phyloP scores from a whole-genome alignment of 1,140 invertebrate species.

The Phymorhynchus buccinoides region DNA sequence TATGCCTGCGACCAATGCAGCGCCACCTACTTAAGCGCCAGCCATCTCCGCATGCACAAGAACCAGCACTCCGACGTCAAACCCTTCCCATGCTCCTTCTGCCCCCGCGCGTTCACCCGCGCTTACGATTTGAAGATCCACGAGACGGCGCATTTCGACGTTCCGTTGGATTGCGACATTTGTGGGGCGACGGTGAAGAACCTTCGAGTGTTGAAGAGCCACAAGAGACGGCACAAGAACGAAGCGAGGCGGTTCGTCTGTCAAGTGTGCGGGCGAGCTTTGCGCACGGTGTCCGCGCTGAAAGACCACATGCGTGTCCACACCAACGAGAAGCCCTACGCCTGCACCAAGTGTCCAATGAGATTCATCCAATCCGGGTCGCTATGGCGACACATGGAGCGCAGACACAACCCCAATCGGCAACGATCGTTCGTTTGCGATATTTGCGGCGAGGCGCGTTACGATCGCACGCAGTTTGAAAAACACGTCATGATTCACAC shows the following conservation, averaged over 20 bases:
- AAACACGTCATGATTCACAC: constrained; percentile 84
- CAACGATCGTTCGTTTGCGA: constrained; percentile 81
- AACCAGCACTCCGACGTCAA: constrained; percentile 70
- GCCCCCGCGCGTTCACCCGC: constrained; percentile 75
- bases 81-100: constrained; percentile 75
- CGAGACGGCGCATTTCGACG: not conserved
- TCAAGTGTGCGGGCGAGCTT: not conserved
- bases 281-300: not conserved
- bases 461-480: constrained; percentile 85
- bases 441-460: constrained; percentile 87
- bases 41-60: constrained; percentile 58
- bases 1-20: constrained; percentile 91
- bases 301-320: constrained; percentile 3
- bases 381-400: not conserved
- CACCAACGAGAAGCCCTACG: constrained; percentile 17
- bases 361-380: not conserved
- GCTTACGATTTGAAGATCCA: constrained; percentile 21
- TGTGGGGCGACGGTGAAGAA: not conserved
- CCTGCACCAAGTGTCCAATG: constrained; percentile 3
- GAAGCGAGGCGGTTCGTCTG: not conserved
- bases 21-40: constrained; percentile 80
- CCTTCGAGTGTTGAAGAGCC: not conserved
- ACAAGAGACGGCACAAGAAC: not conserved
- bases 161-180: not conserved
- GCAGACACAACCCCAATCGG: not conserved